These are phyloP conservation scores for Xanthorhoe spadicearia DNA, from an alignment of 2,888 invertebrate genomes.

Conservation along the genomic window DNA sequence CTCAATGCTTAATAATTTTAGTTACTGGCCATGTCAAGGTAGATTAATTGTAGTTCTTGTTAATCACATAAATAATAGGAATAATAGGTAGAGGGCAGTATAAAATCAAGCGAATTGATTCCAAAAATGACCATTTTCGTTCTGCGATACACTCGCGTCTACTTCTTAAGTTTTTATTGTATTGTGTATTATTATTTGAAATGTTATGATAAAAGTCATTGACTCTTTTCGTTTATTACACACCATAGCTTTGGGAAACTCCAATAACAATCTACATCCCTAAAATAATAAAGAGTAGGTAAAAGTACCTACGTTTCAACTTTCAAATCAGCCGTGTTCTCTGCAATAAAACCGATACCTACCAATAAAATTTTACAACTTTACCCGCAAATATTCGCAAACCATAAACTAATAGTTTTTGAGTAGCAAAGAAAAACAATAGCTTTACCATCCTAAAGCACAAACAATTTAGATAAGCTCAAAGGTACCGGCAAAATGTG, in stretches of 20 bases:
- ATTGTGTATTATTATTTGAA: no score
- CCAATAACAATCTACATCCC: not conserved
- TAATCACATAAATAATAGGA: no score
- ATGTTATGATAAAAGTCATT: no score
- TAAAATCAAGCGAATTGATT: no score
- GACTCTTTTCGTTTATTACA: not conserved
- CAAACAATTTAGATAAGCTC: conserved; percentile 49
- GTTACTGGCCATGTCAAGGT: not conserved
- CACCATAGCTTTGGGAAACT: not conserved
- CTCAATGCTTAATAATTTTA: not conserved
- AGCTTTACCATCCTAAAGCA: conserved; percentile 34
- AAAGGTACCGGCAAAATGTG: conserved; percentile 56
- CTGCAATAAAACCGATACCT: conserved; percentile 40
- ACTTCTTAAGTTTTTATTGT: no score
- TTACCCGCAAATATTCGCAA: conserved; percentile 44
- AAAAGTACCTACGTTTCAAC: not conserved
- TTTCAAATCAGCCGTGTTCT: conserved; percentile 29
- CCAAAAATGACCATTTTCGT: no score
- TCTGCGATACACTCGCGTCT: no score
- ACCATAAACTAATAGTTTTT: conserved; percentile 41
- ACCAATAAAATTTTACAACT: conserved; percentile 41
- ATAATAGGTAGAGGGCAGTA: no score
- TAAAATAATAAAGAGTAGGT: conserved; percentile 5
- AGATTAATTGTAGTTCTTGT: not conserved
- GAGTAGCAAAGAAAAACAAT: conserved; percentile 51